These are phyloP conservation scores for Agriotes lineatus DNA, from an alignment of 2,888 invertebrate species.

Conservation along the genomic window DNA sequence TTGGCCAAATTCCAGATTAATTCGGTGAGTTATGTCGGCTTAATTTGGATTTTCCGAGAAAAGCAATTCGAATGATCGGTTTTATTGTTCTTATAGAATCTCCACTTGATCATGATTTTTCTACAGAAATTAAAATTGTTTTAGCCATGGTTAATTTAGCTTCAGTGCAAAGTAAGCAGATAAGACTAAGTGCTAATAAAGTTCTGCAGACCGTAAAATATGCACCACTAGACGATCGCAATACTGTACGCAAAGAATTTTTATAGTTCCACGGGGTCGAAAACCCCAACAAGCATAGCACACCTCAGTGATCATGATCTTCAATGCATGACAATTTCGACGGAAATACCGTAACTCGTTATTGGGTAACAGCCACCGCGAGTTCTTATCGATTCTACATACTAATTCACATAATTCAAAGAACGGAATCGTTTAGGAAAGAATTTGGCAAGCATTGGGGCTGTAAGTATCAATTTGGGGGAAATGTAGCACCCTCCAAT, in stretches of 20 bases:
- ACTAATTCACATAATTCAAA: slow-evolving; percentile 4
- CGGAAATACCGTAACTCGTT: background rate
- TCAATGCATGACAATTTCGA: slow-evolving; percentile 3
- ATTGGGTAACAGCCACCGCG: background rate
- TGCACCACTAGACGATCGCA: background rate
- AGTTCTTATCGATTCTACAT: slow-evolving; percentile 10
- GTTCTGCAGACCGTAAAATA: slow-evolving; percentile 11
- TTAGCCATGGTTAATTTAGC: too few species aligned
- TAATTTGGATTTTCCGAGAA: background rate
- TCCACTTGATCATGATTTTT: too few species aligned
- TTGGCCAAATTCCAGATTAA: slow-evolving; percentile 23
- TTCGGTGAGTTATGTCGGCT: background rate
- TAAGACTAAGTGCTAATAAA: slow-evolving; percentile 13
- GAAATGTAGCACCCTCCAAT: background rate
- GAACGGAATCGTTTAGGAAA: slow-evolving; percentile 2
- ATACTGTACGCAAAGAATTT: slow-evolving; percentile 8
- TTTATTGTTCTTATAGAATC: too few species aligned
- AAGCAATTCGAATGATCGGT: background rate
- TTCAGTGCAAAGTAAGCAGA: slow-evolving; percentile 9
- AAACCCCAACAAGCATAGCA: background rate
- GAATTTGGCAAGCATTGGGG: slow-evolving; percentile 3
- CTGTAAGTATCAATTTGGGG: slow-evolving; percentile 5
- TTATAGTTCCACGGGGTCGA: slow-evolving; percentile 2
- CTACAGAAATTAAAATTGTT: too few species aligned
- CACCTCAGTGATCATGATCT: background rate